Conservation (phyloP, 2,888 invertebrate genomes). For the Callinectes sapidus region DNA sequence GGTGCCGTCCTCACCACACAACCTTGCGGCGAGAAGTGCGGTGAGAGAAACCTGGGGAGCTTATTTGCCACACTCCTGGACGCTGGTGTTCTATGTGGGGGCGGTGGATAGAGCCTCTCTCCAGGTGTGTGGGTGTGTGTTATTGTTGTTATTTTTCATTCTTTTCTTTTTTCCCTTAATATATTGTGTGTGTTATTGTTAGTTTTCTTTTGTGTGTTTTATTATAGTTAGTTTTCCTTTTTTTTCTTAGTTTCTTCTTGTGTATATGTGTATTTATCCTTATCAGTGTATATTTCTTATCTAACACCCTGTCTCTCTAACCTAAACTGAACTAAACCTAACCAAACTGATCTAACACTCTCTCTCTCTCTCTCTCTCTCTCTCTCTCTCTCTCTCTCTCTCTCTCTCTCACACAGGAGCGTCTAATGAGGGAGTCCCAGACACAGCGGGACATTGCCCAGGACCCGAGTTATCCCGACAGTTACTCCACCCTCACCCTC, state of each 20-base stretch:
- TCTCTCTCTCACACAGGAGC: neutral
- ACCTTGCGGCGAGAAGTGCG: constrained; percentile 47
- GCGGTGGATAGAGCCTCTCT: neutral
- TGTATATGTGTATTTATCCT: too few relatives aligned
- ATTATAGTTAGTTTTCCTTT: neutral
- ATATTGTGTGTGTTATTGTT: neutral
- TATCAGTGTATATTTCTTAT: too few relatives aligned
- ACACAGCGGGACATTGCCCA: constrained; percentile 47
- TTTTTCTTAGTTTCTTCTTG: neutral
- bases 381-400: neutral
- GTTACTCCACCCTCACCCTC: constrained; percentile 57
- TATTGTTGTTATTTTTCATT: neutral
- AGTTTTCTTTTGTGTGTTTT: too few relatives aligned
- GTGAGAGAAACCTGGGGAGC: constrained; percentile 47
- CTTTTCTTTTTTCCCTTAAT: neutral
- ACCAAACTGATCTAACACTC: neutral
- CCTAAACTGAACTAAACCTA: neutral
- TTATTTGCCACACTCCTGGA: constrained; percentile 44
- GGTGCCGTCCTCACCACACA: constrained; percentile 42
- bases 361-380: neutral
- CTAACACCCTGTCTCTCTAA: neutral
- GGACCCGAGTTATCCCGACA: constrained; percentile 47
- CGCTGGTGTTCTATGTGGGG: constrained; percentile 54
- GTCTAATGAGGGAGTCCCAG: constrained; percentile 1
- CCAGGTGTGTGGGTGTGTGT: constrained; percentile 51